Base-by-base conservation (phyloP, 1,140 invertebrate genomes). In the Dreissena polymorpha region DNA sequence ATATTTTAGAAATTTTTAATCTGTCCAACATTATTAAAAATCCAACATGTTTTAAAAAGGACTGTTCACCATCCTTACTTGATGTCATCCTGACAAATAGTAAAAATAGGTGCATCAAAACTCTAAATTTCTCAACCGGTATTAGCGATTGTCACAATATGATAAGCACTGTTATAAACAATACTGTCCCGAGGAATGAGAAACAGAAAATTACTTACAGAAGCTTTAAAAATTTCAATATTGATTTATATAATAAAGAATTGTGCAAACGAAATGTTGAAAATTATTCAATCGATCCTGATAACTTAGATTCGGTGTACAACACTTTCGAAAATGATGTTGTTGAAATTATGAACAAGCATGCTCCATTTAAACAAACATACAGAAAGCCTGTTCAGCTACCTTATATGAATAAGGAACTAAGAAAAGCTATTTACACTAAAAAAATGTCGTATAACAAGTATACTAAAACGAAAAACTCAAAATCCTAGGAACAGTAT, bases 141-240 rank as follows among this genome's bases (percentile, higher is more conserved):
- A 23, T 73, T 6, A 77, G 82, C 72, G 75, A 84, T 67, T 70
- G 75, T 10, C 75, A 77, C 60, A 77, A 73, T 49, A 51, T 84
- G 51, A 84, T 78, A 57, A 29, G 49, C 39, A 70, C 57, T n/a
- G 57, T 60, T 23, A 60, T 60, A 18, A 60, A 60, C 21, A 60
- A 60, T 60, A 60, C 16, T 60, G 57, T 23, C 6, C 57, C 57
- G 21, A 23, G 57, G 21, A 60, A 60, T 60, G 57, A 60, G 57
- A 60, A 60, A 23, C 57, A 60, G 2, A 60, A 60, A 60, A 23
- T 60, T n/a, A 60, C 16, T 60, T 60, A n/a, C 57, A 60, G 57
- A 60, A 60, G 57, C 21, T 60, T 3, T 23, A 60, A 3, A 60
- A n/a, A 60, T 60, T 60, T 60, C 57, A 23, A 60, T 23, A 60